Evolutionary conservation across 2,888 invertebrate genomes (phyloP).

Genomic region (Stegana nigrithorax): DNA sequence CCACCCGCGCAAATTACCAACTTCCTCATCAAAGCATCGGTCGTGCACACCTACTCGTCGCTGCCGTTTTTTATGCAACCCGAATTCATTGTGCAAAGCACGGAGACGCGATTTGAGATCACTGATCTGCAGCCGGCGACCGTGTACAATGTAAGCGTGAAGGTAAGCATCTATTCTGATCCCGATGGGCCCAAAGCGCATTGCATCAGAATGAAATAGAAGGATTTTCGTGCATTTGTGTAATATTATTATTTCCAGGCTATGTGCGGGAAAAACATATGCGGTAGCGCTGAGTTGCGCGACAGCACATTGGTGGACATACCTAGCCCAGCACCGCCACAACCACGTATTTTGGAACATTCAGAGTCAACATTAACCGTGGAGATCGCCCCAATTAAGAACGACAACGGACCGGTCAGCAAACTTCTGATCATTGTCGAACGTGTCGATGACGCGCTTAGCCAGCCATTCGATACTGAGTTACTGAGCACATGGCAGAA

Average conservation of each 20-base stretch:
- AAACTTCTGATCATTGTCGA: slow-evolving; percentile 80
- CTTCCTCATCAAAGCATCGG: slow-evolving; percentile 72
- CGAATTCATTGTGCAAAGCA: slow-evolving; percentile 73
- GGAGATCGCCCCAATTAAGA: slow-evolving; percentile 75
- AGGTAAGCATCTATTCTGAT: too few relatives aligned
- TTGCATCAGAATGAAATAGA: too few relatives aligned
- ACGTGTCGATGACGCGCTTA: slow-evolving; percentile 75
- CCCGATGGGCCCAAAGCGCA: too few relatives aligned
- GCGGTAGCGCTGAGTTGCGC: slow-evolving; percentile 71
- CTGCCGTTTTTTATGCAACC: slow-evolving; percentile 70
- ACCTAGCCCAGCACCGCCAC: slow-evolving; percentile 78
- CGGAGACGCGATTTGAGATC: slow-evolving; percentile 72
- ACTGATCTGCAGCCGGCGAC: slow-evolving; percentile 80
- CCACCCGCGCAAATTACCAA: slow-evolving; percentile 68
- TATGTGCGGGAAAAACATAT: slow-evolving; percentile 72
- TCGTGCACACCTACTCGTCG: slow-evolving; percentile 73
- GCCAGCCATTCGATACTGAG: slow-evolving; percentile 74
- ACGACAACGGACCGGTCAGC: slow-evolving; percentile 83
- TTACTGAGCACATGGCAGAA: slow-evolving; percentile 75
- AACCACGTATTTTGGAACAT: slow-evolving; percentile 75
- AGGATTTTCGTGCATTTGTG: too few relatives aligned
- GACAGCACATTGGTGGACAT: slow-evolving; percentile 80
- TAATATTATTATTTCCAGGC: too few relatives aligned
- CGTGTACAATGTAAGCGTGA: slow-evolving; percentile 79
- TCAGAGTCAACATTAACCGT: slow-evolving; percentile 76